Evolutionary conservation across 2,113 vertebrate genomes (phyloP).

Genomic region (Cariama cristata): DNA sequence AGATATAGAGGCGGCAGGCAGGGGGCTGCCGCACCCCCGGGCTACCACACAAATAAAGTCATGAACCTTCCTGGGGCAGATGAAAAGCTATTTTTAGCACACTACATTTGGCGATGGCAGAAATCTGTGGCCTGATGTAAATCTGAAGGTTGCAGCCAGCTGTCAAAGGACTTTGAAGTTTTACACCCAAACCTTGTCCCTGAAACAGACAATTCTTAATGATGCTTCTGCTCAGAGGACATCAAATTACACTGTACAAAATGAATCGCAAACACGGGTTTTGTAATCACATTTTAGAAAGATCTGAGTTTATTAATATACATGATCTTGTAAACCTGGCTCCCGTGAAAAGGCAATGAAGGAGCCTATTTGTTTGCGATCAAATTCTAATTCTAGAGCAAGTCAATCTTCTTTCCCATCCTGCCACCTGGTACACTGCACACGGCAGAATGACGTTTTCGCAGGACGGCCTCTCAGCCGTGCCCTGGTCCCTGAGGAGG

Average conservation of each 20-base stretch:
- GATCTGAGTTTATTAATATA: neutral
- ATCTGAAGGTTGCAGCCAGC: neutral
- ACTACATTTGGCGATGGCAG: accelerated
- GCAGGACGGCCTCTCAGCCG: accelerated
- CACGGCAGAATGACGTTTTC: accelerated
- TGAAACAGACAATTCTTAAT: accelerated
- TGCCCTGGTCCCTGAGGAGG: neutral
- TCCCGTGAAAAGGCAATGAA: neutral
- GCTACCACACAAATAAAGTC: accelerated
- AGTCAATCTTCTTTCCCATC: neutral
- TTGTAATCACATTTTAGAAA: neutral
- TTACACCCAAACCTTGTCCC: neutral
- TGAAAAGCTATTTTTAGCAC: neutral
- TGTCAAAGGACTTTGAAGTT: neutral
- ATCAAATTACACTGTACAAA: neutral
- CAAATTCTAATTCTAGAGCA: neutral
- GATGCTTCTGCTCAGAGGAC: neutral
- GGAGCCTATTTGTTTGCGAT: neutral
- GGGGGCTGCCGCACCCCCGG: too few species aligned
- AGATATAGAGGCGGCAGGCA: accelerated
- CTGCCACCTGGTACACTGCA: neutral
- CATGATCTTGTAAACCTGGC: neutral
- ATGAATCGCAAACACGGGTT: neutral
- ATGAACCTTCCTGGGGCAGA: accelerated
- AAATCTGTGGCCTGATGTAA: neutral